Evolutionary conservation across 2,113 vertebrate species (phyloP).

Genomic region (Corapipo altera): DNA sequence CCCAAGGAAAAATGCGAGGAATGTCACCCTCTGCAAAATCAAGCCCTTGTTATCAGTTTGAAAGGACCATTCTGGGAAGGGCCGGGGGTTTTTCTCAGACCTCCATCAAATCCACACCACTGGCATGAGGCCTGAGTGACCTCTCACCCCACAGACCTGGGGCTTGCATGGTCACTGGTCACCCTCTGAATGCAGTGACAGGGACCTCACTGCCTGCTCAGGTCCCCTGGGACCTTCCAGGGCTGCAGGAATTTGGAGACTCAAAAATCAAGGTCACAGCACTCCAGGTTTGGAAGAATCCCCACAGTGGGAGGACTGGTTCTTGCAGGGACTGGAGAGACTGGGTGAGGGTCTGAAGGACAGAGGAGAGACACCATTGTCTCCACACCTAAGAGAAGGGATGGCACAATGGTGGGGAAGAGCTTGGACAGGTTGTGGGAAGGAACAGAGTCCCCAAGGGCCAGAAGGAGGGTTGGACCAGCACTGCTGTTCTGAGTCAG

Average conservation of each 20-base stretch:
- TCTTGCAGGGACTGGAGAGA: not conserved
- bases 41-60: slow-evolving; percentile 11
- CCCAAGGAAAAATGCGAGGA: slow-evolving; percentile 20
- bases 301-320: rapidly evolving
- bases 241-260: not conserved
- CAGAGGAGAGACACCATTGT: too few species aligned
- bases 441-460: not conserved
- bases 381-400: not conserved
- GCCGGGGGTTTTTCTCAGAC: not conserved
- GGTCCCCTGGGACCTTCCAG: not conserved
- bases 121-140: not conserved
- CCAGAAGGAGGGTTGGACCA: not conserved
- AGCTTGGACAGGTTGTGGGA: not conserved
- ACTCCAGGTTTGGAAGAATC: not conserved
- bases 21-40: slow-evolving; percentile 37
- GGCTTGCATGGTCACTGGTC: rapidly evolving
- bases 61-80: not conserved
- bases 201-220: not conserved
- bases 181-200: not conserved
- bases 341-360: not conserved
- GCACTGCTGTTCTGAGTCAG: not conserved
- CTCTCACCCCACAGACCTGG: not conserved
- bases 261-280: not conserved
- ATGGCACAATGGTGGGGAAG: rapidly evolving
- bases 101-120: not conserved